Evolutionary conservation across 2,888 invertebrate genomes (phyloP), one percentile per base, ranked within the genome.

Genomic region (Drosophila atripex): DNA sequence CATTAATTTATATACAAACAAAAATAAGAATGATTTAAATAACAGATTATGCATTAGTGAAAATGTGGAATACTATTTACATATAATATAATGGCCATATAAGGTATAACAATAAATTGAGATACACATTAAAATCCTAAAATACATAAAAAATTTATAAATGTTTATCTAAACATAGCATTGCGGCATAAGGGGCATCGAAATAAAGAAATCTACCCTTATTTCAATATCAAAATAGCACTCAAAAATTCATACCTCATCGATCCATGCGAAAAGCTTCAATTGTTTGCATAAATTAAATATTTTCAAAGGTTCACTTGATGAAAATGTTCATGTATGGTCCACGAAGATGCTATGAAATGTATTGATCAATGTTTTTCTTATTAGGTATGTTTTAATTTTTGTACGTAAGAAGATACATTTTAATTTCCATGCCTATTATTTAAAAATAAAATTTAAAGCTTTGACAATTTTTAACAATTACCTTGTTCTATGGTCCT

Each of bases 1-100:
- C 89, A 88, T 89, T 91, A 90, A 91, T 90, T 90, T 91, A 91
- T 90, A 90, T 90, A 90, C 89, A 90, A 89, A 80, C 75, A 85
- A 86, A 78, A 76, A 71, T 65, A 87, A 86, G 78, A 87, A 87
- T 80, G 86, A 80, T 80, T 80, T 80, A 80, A 80, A 80, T 80
- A 80, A 86, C 83, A 82, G 75, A 82, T 70, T 86, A 71, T 72
- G 73, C 73, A 86, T 83, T 80, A 80, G 84, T 75, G 64, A 80
- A 75, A 68, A 86, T 78, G 75, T 64, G 53, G 71, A 74, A 83
- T 84, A 78, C 79, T 77, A 76, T 77, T 78, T 87, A 87, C 83
- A 83, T 79, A 82, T 74, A 76, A 88, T 88, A 86, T 89, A 89
- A 89, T 87, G 88, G 89, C 90, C 90, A 89, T 88, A 86, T 89